These are phyloP conservation scores for Orchestes rusci DNA, from an alignment of 2,888 invertebrate genomes.

Conservation along the genomic window DNA sequence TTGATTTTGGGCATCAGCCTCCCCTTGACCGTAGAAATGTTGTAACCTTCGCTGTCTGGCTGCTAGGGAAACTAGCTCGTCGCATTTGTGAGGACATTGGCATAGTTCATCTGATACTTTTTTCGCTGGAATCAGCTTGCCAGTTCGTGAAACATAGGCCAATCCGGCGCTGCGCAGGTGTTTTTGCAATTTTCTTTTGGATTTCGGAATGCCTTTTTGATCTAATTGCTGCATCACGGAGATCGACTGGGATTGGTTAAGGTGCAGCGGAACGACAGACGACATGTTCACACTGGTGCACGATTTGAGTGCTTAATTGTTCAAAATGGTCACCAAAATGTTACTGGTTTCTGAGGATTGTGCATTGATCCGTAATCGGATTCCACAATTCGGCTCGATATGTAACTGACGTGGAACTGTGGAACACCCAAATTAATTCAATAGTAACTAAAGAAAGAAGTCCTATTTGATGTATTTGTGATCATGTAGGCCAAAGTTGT, in stretches of 20 bases:
- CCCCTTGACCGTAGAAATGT: conserved; percentile 47
- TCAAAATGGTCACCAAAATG: no score
- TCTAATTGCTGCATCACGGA: conserved; percentile 35
- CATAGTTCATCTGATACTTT: conserved; percentile 47
- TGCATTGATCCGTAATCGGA: no score
- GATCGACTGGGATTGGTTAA: conserved; percentile 32
- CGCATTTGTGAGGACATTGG: conserved; percentile 50
- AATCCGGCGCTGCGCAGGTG: conserved; percentile 45
- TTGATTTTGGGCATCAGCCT: conserved; percentile 46
- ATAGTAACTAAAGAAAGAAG: no score
- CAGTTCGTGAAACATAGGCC: conserved; percentile 47
- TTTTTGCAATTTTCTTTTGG: conserved; percentile 45
- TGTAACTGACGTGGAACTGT: no score
- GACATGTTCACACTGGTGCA: conserved; percentile 38
- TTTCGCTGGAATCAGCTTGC: conserved; percentile 47
- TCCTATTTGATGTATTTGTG: no score
- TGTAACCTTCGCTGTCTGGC: conserved; percentile 44
- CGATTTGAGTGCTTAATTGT: conserved; percentile 21
- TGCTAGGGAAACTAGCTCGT: conserved; percentile 45
- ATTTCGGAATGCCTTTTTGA: conserved; percentile 42
- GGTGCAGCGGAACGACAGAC: conserved; percentile 34
- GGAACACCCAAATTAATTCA: no score
- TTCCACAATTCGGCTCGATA: no score
- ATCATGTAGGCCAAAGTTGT: no score
- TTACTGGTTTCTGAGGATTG: no score